Evolutionary conservation across 1,140 invertebrate genomes (phyloP).

Genomic region (Anoplophora glabripennis): DNA sequence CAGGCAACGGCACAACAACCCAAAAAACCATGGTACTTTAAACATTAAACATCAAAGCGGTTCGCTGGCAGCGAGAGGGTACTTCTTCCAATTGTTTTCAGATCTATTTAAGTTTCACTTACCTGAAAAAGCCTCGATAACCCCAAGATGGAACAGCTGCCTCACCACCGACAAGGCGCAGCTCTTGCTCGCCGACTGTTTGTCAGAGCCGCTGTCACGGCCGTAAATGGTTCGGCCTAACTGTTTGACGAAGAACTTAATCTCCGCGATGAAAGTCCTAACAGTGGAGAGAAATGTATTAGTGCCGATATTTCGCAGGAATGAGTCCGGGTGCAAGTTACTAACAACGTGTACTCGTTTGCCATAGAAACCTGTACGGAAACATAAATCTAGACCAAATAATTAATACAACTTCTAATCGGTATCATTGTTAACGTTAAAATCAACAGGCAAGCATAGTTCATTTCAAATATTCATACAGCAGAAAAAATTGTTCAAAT

Average conservation of each 20-base stretch:
- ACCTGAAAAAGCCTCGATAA: constrained; percentile 80
- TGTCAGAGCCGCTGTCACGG: constrained; percentile 91
- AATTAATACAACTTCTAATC: not conserved
- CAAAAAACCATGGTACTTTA: too few species aligned
- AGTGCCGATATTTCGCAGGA: not conserved
- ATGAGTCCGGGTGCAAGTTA: not conserved
- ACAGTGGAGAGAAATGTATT: constrained; percentile 33
- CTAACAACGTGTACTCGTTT: not conserved
- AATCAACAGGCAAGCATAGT: too few species aligned
- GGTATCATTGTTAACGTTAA: too few species aligned
- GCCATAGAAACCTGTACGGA: constrained; percentile 15
- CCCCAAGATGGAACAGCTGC: constrained; percentile 90
- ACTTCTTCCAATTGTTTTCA: too few species aligned
- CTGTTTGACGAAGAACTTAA: constrained; percentile 81
- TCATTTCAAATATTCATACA: too few species aligned
- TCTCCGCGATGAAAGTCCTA: constrained; percentile 92
- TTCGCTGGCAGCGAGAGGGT: too few species aligned
- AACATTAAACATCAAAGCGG: too few species aligned
- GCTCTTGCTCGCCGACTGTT: constrained; percentile 93
- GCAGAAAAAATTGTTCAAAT: too few species aligned
- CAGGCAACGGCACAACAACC: too few species aligned
- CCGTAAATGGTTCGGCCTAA: constrained; percentile 78
- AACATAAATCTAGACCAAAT: constrained; percentile 18
- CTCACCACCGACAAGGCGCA: constrained; percentile 93
- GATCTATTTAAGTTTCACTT: constrained; percentile 4